A percentile compares a stretch with the other conserved stretches of the same genome.
phyloP scores from a whole-genome alignment of 2,797 vertebrate genomes.

The Hemibagrus guttatus region DNA sequence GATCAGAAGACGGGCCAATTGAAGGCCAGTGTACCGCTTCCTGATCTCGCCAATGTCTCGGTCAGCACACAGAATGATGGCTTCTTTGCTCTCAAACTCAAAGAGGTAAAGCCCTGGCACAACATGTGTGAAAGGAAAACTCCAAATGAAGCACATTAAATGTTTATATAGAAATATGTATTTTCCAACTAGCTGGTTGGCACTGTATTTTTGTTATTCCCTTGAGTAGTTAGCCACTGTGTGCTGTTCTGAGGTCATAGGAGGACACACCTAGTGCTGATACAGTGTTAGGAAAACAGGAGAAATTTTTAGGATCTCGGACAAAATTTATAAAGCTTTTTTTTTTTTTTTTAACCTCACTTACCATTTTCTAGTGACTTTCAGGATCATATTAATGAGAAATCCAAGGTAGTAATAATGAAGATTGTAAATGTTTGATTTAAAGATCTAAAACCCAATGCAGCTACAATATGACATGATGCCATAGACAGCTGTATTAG shows the following conservation, averaged over 20 bases:
- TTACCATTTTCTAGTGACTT: not conserved
- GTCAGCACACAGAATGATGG: slow-evolving; percentile 94
- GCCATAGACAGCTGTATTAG: no score
- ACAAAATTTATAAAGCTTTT: not conserved
- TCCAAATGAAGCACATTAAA: not conserved
- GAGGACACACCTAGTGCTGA: not conserved
- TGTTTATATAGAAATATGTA: not conserved
- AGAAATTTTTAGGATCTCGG: not conserved
- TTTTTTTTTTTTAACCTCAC: not conserved
- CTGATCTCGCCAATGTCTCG: slow-evolving; percentile 89
- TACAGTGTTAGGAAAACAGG: not conserved
- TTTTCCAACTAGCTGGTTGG: not conserved
- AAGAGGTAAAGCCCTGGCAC: slow-evolving; percentile 80
- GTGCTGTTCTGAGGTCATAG: not conserved
- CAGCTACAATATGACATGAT: not conserved
- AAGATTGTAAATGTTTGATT: not conserved
- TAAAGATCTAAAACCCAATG: not conserved
- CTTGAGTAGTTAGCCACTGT: not conserved
- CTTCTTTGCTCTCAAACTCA: slow-evolving; percentile 94
- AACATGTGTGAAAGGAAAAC: not conserved
- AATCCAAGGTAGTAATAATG: not conserved
- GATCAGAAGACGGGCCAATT: slow-evolving; percentile 98
- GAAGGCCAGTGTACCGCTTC: slow-evolving; percentile 90
- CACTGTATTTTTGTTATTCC: not conserved
- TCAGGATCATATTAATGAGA: not conserved